Evolutionary conservation across 2,113 vertebrate genomes (phyloP).

Genomic region (Grus americana): DNA sequence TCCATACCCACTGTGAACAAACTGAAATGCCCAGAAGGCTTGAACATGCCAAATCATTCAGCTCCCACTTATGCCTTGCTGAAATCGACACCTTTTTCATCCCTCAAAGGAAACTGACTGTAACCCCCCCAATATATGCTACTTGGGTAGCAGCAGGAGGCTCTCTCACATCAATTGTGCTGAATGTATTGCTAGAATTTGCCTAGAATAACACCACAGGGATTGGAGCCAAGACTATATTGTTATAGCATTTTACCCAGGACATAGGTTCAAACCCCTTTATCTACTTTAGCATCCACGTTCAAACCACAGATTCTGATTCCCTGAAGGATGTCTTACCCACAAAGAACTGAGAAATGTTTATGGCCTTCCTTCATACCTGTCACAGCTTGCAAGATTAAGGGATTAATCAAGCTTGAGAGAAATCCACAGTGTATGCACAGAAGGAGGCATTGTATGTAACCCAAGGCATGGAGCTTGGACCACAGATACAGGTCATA

Average conservation of each 20-base stretch:
- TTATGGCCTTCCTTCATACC: background rate
- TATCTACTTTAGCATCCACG: background rate
- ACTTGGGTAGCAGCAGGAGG: background rate
- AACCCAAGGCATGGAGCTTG: background rate
- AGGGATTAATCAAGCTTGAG: background rate
- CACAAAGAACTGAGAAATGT: background rate
- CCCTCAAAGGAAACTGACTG: background rate
- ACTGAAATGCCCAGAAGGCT: background rate
- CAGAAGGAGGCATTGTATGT: background rate
- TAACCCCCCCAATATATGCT: background rate
- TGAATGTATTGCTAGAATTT: background rate
- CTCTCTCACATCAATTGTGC: background rate
- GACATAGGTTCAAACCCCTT: background rate
- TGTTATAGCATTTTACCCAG: background rate
- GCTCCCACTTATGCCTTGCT: background rate
- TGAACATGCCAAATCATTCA: background rate
- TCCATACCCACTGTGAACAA: background rate
- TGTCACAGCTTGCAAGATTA: background rate
- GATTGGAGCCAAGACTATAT: background rate
- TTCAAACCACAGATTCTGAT: background rate
- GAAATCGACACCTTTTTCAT: background rate
- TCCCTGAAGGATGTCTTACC: background rate
- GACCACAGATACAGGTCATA: background rate
- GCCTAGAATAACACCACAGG: background rate
- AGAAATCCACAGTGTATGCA: background rate